Percentiles rank a stretch among this genome's conserved stretches.
These are phyloP conservation scores for Anser brachyrhynchus DNA, from an alignment of 2,113 vertebrate genomes.

Conservation along the genomic window DNA sequence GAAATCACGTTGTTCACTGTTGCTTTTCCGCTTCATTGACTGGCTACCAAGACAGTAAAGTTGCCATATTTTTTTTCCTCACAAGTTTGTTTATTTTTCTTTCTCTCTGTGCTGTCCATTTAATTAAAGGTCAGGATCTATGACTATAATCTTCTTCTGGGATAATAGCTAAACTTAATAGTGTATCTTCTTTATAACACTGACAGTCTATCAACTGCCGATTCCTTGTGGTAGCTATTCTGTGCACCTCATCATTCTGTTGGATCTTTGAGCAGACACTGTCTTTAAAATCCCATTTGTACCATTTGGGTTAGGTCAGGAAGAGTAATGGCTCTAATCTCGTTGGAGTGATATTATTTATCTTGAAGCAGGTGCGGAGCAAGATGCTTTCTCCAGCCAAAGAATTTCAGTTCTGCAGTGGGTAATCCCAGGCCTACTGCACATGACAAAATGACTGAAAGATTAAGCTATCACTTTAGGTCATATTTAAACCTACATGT, in stretches of 20 bases:
- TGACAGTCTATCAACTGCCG: constrained; percentile 66
- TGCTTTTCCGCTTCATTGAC: neutral
- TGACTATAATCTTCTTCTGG: constrained; percentile 74
- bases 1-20: neutral
- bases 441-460: constrained; percentile 32
- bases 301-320: constrained; percentile 75
- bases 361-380: constrained; percentile 67
- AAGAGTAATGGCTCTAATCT: constrained; percentile 80
- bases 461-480: constrained; percentile 45
- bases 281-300: constrained; percentile 81
- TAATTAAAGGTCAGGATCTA: constrained; percentile 67
- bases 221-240: constrained; percentile 67
- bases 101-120: constrained; percentile 21
- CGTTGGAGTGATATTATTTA: constrained; percentile 75
- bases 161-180: constrained; percentile 73
- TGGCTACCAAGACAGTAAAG: neutral
- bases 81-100: constrained; percentile 51
- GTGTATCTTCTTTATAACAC: constrained; percentile 64
- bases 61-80: constrained; percentile 30
- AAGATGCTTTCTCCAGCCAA: constrained; percentile 59
- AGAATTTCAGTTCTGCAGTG: constrained; percentile 41
- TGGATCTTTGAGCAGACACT: constrained; percentile 63
- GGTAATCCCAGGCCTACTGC: constrained; percentile 53
- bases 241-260: constrained; percentile 69
- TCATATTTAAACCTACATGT: constrained; percentile 41